A percentile compares a stretch with the other conserved stretches of the same genome.
Conservation (phyloP, 2,113 vertebrate genomes). For the Gobio gobio region DNA sequence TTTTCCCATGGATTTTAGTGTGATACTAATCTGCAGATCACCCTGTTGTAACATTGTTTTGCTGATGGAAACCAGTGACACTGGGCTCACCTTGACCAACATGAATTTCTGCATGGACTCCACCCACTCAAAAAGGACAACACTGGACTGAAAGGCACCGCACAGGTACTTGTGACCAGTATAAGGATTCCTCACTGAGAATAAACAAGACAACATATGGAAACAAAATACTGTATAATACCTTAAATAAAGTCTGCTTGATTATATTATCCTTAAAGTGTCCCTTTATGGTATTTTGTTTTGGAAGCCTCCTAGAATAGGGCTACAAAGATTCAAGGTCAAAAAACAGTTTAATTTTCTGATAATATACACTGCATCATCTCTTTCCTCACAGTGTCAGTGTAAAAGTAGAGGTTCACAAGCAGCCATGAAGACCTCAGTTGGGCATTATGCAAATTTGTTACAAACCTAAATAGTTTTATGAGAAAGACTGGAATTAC, state of each 20-base stretch:
- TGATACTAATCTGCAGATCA: not conserved
- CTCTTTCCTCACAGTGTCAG: no score
- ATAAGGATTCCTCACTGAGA: constrained; percentile 93
- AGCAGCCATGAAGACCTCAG: no score
- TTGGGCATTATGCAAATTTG: no score
- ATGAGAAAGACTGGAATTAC: no score
- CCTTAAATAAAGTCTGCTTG: not conserved
- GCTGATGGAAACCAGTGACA: not conserved
- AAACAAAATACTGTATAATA: not conserved
- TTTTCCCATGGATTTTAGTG: not conserved
- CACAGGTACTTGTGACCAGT: constrained; percentile 95
- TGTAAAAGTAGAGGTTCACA: no score
- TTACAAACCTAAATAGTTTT: no score
- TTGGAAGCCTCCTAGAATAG: no score
- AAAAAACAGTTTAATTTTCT: no score
- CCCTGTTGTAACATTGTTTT: not conserved
- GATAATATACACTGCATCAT: no score
- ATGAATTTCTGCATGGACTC: constrained; percentile 98
- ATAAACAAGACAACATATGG: not conserved
- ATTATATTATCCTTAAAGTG: not conserved
- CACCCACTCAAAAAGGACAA: constrained; percentile 95
- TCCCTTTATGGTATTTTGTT: no score
- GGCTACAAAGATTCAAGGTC: no score
- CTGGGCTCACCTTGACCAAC: constrained; percentile 92
- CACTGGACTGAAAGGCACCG: constrained; percentile 94